Conservation (phyloP, 2,113 vertebrate genomes). For the Eleginops maclovinus region DNA sequence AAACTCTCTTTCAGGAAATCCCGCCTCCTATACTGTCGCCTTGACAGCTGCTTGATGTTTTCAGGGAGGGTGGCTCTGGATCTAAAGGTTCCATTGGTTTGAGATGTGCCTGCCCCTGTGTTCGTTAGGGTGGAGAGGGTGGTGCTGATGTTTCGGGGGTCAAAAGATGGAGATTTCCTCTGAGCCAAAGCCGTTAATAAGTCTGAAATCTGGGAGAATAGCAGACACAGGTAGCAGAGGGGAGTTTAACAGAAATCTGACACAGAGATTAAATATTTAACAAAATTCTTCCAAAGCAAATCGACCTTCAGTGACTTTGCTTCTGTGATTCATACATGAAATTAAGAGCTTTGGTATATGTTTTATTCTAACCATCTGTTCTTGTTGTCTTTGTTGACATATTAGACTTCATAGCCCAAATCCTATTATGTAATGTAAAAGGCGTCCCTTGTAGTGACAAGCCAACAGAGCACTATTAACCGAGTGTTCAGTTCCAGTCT, state of each 20-base stretch:
- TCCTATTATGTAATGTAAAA: no score
- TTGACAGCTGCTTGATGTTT: conserved; percentile 21
- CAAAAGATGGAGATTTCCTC: not conserved
- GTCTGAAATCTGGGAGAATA: conserved; percentile 27
- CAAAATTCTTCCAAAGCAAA: not conserved
- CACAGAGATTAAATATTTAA: not conserved
- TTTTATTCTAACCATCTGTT: no score
- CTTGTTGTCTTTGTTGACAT: not conserved
- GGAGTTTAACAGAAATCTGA: not conserved
- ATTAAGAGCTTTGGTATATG: no score
- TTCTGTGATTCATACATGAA: not conserved
- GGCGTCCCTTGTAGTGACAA: no score
- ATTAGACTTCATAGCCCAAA: not conserved
- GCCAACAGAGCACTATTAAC: no score
- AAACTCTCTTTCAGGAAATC: conserved; percentile 12
- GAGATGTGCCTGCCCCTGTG: not conserved
- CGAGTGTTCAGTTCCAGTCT: no score
- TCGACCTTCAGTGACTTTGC: not conserved
- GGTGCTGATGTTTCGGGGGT: conserved; percentile 18
- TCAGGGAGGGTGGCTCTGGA: conserved; percentile 29
- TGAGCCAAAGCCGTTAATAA: conserved; percentile 41
- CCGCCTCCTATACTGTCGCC: conserved; percentile 5
- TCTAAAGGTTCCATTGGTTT: not conserved
- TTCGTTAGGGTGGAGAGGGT: conserved; percentile 6
- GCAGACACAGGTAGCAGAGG: not conserved